Conservation (phyloP, 2,797 vertebrate species). For the Linurgus olivaceus region DNA sequence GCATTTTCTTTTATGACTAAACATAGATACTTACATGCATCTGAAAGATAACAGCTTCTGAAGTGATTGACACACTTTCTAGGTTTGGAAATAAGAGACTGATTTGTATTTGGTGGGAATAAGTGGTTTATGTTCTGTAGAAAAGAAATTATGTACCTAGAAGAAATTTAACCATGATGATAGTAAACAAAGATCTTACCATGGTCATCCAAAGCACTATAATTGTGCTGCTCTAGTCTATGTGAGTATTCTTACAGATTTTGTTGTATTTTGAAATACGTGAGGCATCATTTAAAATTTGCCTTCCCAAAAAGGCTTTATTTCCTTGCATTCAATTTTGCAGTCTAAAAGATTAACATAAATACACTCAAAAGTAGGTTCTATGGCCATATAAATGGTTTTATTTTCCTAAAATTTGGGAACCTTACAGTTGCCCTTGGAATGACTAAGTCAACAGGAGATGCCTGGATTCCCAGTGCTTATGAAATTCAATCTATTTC, state of each 20-base stretch:
- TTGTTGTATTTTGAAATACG: background rate
- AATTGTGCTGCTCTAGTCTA: background rate
- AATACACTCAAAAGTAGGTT: background rate
- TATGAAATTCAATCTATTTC: slow-evolving; percentile 49
- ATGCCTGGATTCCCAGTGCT: slow-evolving; percentile 8
- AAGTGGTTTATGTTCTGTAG: background rate
- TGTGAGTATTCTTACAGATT: background rate
- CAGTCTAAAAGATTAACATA: background rate
- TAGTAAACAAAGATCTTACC: background rate
- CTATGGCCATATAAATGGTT: background rate
- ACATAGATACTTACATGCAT: background rate
- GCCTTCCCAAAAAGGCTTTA: background rate
- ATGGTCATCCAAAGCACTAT: background rate
- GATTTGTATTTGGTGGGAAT: background rate
- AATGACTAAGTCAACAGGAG: slow-evolving; percentile 43
- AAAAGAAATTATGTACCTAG: background rate
- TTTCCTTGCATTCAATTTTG: background rate
- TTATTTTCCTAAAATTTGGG: background rate
- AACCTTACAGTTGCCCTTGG: slow-evolving; percentile 1
- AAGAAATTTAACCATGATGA: background rate
- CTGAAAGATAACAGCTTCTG: background rate
- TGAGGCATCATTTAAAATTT: background rate
- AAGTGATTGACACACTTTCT: background rate
- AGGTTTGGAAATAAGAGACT: background rate
- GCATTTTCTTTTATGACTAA: background rate